Conservation (phyloP, 2,888 invertebrate species). For the Ypsolopha sequella region DNA sequence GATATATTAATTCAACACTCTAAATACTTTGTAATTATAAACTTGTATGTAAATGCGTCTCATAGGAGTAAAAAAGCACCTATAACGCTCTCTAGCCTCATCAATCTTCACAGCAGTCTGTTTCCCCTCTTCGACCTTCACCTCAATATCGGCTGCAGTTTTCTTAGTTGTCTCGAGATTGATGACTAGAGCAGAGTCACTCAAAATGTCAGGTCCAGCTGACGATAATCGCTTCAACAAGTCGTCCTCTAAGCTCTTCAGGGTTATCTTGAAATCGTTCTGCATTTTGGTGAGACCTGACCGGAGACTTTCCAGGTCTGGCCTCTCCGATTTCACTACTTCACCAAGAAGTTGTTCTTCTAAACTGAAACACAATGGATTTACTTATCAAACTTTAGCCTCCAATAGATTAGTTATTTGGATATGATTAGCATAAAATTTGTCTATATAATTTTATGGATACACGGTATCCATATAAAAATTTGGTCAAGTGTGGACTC, state of each 20-base stretch:
- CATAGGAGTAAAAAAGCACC: too few species aligned
- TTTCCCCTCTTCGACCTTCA: conserved; percentile 89
- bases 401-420: too few species aligned
- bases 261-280: conserved; percentile 93
- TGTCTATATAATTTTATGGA: too few species aligned
- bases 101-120: conserved; percentile 90
- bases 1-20: too few species aligned
- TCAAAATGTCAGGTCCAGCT: conserved; percentile 92
- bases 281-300: conserved; percentile 90
- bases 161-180: conserved; percentile 95
- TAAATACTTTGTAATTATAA: too few species aligned
- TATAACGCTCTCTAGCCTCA: conserved; percentile 89
- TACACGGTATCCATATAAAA: too few species aligned
- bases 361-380: conserved; percentile 48
- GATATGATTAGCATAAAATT: too few species aligned
- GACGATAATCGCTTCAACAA: conserved; percentile 87
- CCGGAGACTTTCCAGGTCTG: conserved; percentile 88
- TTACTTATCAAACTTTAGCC: too few species aligned
- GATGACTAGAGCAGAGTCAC: conserved; percentile 90
- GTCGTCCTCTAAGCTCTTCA: conserved; percentile 93
- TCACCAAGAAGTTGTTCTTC: conserved; percentile 95
- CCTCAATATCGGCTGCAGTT: conserved; percentile 90
- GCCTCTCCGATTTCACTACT: conserved; percentile 93
- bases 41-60: neutral
- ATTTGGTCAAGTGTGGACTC: too few species aligned